These are phyloP conservation scores for Camponotus pennsylvanicus DNA, from an alignment of 1,140 invertebrate species.

Conservation along the genomic window DNA sequence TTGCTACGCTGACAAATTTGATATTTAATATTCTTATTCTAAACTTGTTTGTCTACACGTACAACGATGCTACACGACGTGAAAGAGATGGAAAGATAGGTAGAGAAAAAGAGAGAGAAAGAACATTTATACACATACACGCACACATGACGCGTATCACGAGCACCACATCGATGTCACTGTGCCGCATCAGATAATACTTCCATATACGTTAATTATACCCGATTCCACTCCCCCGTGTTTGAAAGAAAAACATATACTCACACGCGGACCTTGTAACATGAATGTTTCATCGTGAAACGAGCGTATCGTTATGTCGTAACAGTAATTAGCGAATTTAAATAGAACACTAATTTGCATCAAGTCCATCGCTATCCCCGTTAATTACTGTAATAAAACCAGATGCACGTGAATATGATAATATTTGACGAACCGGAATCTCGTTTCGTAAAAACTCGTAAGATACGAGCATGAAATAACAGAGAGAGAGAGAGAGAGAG, in stretches of 20 bases:
- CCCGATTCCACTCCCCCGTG: constrained; percentile 38
- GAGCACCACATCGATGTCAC: constrained; percentile 49
- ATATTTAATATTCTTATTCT: constrained; percentile 16
- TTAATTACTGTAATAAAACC: constrained; percentile 60
- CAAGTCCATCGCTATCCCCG: constrained; percentile 42
- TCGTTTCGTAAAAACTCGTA: constrained; percentile 27
- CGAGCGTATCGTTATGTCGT: constrained; percentile 47
- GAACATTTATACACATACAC: neutral
- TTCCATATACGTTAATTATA: constrained; percentile 60
- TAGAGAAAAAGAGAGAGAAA: neutral
- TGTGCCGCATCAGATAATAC: constrained; percentile 56
- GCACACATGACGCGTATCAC: constrained; percentile 20
- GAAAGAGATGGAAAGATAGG: neutral
- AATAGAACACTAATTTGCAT: constrained; percentile 56
- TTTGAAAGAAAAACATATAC: constrained; percentile 47
- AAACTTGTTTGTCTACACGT: neutral
- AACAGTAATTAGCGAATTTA: constrained; percentile 62
- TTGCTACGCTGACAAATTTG: neutral
- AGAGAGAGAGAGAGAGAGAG: neutral
- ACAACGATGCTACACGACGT: neutral
- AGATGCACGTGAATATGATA: constrained; percentile 43
- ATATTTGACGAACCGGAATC: constrained; percentile 54
- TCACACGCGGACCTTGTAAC: constrained; percentile 16
- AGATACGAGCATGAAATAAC: neutral
- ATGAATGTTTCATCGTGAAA: constrained; percentile 45